Evolutionary conservation across 1,140 invertebrate genomes (phyloP).

Genomic region (Brachionus sp.): DNA sequence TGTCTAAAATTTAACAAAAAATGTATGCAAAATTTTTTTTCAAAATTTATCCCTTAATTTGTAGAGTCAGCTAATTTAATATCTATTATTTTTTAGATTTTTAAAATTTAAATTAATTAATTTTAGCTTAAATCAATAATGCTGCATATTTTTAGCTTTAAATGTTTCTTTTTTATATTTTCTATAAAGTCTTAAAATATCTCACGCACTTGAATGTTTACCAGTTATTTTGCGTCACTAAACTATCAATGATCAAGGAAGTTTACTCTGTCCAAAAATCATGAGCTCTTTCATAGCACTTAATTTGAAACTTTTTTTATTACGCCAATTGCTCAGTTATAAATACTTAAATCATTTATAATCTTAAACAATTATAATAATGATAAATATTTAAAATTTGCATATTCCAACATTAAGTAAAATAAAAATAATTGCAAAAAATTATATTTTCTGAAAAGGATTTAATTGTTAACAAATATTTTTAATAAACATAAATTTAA

Average conservation of each 20-base stretch:
- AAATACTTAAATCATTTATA: background rate
- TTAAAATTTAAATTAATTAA: no score
- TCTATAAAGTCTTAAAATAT: no score
- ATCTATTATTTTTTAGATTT: no score
- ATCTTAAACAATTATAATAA: slow-evolving; percentile 1
- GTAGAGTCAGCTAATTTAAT: no score
- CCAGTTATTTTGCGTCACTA: background rate
- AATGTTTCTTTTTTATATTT: no score
- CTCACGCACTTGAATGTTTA: background rate
- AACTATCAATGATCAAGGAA: background rate
- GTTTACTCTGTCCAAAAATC: background rate
- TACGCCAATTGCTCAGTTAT: background rate
- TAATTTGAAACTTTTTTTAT: background rate
- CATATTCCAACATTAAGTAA: background rate
- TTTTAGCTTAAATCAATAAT: no score
- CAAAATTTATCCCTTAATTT: no score
- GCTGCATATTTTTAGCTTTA: no score
- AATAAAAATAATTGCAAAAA: background rate
- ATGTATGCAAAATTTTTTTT: no score
- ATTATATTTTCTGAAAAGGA: background rate
- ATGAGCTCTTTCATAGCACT: background rate
- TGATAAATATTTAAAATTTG: background rate
- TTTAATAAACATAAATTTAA: background rate
- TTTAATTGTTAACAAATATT: background rate
- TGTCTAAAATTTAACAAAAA: no score